Percentiles rank a stretch among this genome's conserved stretches.
phyloP scores from a whole-genome alignment of 2,888 invertebrate species.

The Polietes domitor region DNA sequence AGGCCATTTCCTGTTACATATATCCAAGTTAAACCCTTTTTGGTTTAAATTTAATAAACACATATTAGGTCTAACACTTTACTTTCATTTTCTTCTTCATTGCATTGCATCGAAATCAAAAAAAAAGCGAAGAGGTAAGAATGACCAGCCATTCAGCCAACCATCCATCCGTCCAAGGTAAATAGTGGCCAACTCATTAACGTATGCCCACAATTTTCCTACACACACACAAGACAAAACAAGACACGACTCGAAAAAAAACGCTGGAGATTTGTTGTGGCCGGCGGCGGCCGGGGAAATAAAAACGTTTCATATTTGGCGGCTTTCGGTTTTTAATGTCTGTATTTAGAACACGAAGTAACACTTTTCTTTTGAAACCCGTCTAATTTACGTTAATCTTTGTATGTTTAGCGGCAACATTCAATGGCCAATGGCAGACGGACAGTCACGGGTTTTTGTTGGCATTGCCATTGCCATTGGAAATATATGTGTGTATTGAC shows the following conservation, averaged over 20 bases:
- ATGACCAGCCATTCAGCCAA: neutral
- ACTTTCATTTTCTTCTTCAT: neutral
- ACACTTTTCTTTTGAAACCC: slow-evolving; percentile 46
- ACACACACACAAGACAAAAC: too few species aligned
- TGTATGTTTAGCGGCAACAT: slow-evolving; percentile 58
- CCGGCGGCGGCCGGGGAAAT: slow-evolving; percentile 47
- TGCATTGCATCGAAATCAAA: neutral
- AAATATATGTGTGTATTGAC: too few species aligned
- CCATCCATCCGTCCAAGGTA: neutral
- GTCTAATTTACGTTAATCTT: slow-evolving; percentile 39
- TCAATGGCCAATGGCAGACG: slow-evolving; percentile 49
- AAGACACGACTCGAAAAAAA: too few species aligned
- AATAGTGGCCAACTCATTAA: slow-evolving; percentile 53
- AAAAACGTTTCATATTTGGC: slow-evolving; percentile 34
- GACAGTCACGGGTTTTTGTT: slow-evolving; percentile 37
- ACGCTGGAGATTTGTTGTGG: slow-evolving; percentile 43
- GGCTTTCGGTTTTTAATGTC: slow-evolving; percentile 28
- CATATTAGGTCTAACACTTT: slow-evolving; percentile 27
- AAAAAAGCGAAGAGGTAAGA: neutral
- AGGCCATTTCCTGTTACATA: too few species aligned
- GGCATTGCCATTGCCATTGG: too few species aligned
- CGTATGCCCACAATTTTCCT: slow-evolving; percentile 22
- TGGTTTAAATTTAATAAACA: neutral
- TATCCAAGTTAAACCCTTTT: neutral
- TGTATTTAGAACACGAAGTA: slow-evolving; percentile 50